Conservation (phyloP, 2,113 vertebrate genomes). For the Megaceryle torquata region DNA sequence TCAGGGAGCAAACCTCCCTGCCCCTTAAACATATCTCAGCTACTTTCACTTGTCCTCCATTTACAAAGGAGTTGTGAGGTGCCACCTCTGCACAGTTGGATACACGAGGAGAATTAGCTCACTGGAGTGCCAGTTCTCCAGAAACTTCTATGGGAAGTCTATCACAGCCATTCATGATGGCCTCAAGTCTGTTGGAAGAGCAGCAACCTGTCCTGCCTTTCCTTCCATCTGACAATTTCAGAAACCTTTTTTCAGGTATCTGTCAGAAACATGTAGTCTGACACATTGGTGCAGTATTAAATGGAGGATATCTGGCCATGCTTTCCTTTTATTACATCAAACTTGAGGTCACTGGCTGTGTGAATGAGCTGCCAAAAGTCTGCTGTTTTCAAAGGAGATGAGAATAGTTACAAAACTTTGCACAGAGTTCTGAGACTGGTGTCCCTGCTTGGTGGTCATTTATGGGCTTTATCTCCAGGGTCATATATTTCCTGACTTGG, state of each 20-base stretch:
- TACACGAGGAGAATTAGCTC: background rate
- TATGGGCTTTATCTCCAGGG: background rate
- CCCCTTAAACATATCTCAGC: background rate
- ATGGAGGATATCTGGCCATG: background rate
- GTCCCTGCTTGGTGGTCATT: background rate
- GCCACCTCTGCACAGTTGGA: background rate
- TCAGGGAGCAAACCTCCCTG: background rate
- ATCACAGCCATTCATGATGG: background rate
- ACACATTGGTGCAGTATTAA: rapidly evolving
- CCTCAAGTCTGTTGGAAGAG: background rate
- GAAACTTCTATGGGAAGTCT: background rate
- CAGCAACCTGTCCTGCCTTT: background rate
- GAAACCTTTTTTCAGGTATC: background rate
- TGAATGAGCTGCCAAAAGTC: background rate
- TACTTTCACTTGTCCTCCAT: background rate
- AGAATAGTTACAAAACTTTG: background rate
- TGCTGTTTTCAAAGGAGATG: background rate
- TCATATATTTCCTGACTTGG: rapidly evolving
- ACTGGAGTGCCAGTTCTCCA: background rate
- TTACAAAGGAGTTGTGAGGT: background rate
- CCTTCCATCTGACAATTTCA: background rate
- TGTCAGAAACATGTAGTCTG: background rate
- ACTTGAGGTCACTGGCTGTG: background rate
- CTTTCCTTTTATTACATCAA: background rate
- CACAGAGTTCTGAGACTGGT: background rate